phyloP scores from a whole-genome alignment of 2,113 vertebrate species.

The Leucosticte australis region DNA sequence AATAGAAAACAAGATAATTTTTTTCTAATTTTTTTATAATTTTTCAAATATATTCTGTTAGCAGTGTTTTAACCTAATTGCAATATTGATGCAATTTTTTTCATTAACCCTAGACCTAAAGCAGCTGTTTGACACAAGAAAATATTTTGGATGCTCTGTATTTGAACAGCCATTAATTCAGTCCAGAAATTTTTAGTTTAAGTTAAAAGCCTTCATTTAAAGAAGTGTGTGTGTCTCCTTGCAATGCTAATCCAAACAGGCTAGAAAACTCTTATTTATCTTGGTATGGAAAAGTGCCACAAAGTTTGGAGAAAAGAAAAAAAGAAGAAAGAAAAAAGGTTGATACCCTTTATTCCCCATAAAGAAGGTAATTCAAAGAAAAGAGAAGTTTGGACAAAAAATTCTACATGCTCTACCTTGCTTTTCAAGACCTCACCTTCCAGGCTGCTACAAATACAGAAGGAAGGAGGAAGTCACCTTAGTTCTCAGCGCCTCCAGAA shows the following conservation, averaged over 20 bases:
- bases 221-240: not conserved
- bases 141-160: not conserved
- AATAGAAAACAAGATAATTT: not conserved
- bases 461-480: not conserved
- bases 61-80: not conserved
- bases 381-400: not conserved
- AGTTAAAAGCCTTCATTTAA: not conserved
- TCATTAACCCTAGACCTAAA: not conserved
- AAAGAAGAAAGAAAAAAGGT: accelerated
- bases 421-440: not conserved
- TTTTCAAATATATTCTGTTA: not conserved
- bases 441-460: not conserved
- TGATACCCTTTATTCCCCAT: not conserved
- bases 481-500: not conserved
- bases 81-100: not conserved
- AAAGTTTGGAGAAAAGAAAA: too few relatives aligned
- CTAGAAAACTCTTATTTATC: not conserved
- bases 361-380: not conserved
- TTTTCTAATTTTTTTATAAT: not conserved
- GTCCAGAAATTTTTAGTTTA: not conserved
- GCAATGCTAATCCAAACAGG: not conserved
- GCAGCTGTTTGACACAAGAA: not conserved
- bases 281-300: not conserved
- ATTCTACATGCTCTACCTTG: not conserved
- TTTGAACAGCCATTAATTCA: not conserved